Evolutionary conservation across 2,113 vertebrate species (phyloP).

Genomic region (Calcarius ornatus): DNA sequence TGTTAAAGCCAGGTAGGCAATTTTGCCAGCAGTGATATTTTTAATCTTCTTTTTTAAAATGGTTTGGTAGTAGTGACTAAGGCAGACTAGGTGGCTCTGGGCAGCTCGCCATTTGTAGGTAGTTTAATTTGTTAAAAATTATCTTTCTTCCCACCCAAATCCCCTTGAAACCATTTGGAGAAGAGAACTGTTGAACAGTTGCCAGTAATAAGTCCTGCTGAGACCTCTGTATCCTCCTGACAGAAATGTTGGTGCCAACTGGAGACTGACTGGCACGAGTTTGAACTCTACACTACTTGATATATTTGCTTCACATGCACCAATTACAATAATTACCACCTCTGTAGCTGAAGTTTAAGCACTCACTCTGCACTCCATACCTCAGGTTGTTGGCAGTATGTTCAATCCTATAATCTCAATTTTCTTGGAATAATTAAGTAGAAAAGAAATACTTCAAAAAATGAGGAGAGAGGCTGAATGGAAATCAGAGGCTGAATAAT

Average conservation of each 20-base stretch:
- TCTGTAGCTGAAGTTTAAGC: slow-evolving; percentile 17
- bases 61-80: slow-evolving; percentile 15
- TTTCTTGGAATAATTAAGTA: slow-evolving; percentile 39
- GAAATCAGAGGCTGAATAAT: background rate
- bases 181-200: slow-evolving; percentile 47
- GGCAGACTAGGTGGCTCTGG: slow-evolving; percentile 43
- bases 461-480: background rate
- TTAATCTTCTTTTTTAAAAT: background rate
- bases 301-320: slow-evolving; percentile 33
- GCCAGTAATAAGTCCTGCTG: slow-evolving; percentile 58
- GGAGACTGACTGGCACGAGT: slow-evolving; percentile 51
- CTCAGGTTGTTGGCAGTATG: slow-evolving; percentile 35
- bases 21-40: slow-evolving; percentile 18
- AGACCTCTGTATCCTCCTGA: slow-evolving; percentile 54
- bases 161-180: slow-evolving; percentile 59
- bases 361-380: background rate
- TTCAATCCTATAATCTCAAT: slow-evolving; percentile 8
- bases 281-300: slow-evolving; percentile 34
- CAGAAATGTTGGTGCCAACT: slow-evolving; percentile 46
- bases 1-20: background rate
- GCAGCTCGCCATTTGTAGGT: slow-evolving; percentile 58
- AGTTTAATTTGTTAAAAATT: slow-evolving; percentile 66
- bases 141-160: slow-evolving; percentile 46
- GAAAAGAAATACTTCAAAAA: background rate
- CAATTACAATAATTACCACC: slow-evolving; percentile 63